Base-by-base conservation (phyloP, 2,797 vertebrate genomes). In the Smutsia gigantea region DNA sequence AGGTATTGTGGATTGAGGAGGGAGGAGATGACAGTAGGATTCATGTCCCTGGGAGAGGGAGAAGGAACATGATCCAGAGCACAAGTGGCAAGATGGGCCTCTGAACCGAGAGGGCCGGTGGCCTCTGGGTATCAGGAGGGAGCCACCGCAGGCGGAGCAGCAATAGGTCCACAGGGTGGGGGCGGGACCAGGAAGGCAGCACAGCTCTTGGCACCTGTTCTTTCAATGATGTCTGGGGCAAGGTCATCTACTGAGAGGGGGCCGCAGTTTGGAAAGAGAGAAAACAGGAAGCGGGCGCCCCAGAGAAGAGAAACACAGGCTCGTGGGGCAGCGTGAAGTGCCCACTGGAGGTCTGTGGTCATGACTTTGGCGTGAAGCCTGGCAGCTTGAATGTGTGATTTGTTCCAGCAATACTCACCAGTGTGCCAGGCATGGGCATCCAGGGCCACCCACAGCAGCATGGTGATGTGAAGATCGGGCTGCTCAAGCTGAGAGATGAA, bases 391-490 rank as follows among this genome's bases (percentile, higher is more conserved):
- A 7, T 2, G 5, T 46, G 34, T 31, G 85, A 23, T 27, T 84
- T 77, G 37, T 37, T 46, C 31, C 21, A 57, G 79, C 29, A 5
- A 34, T 9, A 17, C 21, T 55, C 71, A 25, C 14, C 0, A 0
- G 6, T 0, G 0, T 64, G n/a, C n/a, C 25, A 49, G 29, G 29
- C 14, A 6, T 0, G 4, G 66, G 29, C 13, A 4, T 6, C 81
- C 51, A 42, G 51, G n/a, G 42, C 53, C 19, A 29, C 31, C 31
- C 64, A 23, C 7, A 12, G 14, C 46, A 78, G 46, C 34, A 27
- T 4, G 59, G 64, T 5, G 63, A 14, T 34, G 63, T 27, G 74
- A 63, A 2, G 61, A 27, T 0, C 31, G 71, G 34, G 31, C 61
- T 79, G 59, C 63, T 31, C 29, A 49, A 53, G 55, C 39, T 83